Evolutionary conservation across 37 sponge, comb jelly and placozoan genomes (phyloP).

Genomic region (Axinella damicornis): DNA sequence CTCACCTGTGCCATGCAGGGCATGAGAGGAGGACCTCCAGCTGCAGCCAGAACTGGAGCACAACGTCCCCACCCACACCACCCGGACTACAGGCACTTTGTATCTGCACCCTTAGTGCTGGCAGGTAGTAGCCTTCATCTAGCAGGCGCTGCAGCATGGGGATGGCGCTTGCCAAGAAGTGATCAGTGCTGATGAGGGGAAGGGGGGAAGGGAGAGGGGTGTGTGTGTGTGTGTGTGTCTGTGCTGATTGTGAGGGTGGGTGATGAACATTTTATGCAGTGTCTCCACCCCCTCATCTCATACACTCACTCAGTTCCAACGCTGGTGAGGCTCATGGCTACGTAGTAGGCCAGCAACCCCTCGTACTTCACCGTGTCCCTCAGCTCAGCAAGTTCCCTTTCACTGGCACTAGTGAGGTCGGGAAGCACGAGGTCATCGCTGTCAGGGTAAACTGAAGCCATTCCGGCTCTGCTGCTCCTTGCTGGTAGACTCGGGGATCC

Average conservation of each 20-base stretch:
- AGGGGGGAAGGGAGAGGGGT: not conserved
- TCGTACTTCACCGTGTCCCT: slow-evolving; percentile 56
- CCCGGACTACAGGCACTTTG: slow-evolving; percentile 46
- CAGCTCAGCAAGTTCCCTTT: slow-evolving; percentile 57
- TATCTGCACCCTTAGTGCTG: slow-evolving; percentile 69
- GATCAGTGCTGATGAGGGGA: slow-evolving; percentile 60
- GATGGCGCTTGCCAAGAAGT: slow-evolving; percentile 62
- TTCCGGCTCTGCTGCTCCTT: not conserved
- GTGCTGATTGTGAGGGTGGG: too few species aligned
- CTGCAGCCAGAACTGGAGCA: slow-evolving; percentile 85
- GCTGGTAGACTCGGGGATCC: slow-evolving; percentile 12
- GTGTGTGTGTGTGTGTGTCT: not conserved
- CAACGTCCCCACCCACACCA: slow-evolving; percentile 23
- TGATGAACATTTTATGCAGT: too few species aligned
- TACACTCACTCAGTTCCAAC: slow-evolving; percentile 76
- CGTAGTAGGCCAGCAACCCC: slow-evolving; percentile 80
- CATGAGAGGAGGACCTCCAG: slow-evolving; percentile 55
- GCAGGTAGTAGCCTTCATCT: slow-evolving; percentile 78
- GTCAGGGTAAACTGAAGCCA: not conserved
- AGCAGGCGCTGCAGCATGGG: slow-evolving; percentile 60
- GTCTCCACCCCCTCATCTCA: too few species aligned
- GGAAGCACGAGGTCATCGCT: slow-evolving; percentile 27
- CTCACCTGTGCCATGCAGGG: slow-evolving; percentile 73
- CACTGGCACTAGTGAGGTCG: slow-evolving; percentile 16
- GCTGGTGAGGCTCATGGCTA: slow-evolving; percentile 72